These are phyloP conservation scores for Calcarius ornatus DNA, from an alignment of 2,113 vertebrate genomes.

Conservation along the genomic window DNA sequence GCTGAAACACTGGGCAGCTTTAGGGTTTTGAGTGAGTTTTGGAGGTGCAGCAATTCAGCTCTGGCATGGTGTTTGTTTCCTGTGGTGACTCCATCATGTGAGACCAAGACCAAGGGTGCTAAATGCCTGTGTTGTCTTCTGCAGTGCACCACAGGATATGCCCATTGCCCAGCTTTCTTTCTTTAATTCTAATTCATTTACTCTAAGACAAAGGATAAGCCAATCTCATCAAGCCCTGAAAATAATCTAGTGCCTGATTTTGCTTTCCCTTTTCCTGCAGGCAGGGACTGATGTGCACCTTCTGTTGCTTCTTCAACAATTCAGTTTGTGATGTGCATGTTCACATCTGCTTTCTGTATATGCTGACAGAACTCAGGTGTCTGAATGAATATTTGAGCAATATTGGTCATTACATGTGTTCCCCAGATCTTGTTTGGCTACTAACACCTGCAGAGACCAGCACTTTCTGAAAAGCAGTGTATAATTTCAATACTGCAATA, in stretches of 20 bases:
- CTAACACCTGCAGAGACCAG: too few relatives aligned
- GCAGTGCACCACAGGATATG: too few relatives aligned
- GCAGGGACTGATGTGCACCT: fast-evolving
- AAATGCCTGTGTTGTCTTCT: not conserved
- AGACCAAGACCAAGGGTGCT: not conserved
- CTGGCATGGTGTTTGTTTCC: fast-evolving
- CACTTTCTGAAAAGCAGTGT: not conserved
- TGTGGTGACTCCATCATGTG: not conserved
- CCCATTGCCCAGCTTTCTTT: not conserved
- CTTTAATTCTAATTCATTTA: not conserved
- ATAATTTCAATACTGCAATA: not conserved
- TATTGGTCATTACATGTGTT: not conserved
- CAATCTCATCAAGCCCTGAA: not conserved
- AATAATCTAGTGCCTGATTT: not conserved
- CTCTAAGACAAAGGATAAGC: not conserved
- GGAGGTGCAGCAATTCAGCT: not conserved
- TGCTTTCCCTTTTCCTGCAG: not conserved
- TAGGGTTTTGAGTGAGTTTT: not conserved
- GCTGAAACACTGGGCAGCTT: not conserved
- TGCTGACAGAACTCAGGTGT: not conserved
- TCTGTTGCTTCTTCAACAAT: not conserved
- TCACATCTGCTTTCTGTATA: not conserved
- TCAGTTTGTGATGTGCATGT: not conserved
- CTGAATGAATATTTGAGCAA: not conserved
- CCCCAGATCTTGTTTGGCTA: not conserved